Conservation (phyloP, 2,888 invertebrate species). For the Dolichopus griseipennis region DNA sequence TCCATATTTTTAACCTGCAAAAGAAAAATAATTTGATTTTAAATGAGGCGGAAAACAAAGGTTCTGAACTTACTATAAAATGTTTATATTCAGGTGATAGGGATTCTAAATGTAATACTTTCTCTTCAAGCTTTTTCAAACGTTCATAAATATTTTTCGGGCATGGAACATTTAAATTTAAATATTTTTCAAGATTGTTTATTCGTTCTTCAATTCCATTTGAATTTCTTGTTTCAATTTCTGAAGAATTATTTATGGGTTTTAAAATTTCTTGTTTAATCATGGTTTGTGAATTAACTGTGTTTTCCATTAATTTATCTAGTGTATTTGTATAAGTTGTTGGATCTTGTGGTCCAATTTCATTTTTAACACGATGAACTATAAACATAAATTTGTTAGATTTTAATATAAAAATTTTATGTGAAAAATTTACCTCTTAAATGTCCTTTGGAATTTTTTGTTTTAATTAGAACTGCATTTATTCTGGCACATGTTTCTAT, state of each 20-base stretch:
- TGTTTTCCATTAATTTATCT: slow-evolving; percentile 44
- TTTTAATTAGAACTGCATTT: slow-evolving; percentile 59
- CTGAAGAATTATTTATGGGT: slow-evolving; percentile 15
- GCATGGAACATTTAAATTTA: slow-evolving; percentile 46
- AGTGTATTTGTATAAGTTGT: slow-evolving; percentile 42
- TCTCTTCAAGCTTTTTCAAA: slow-evolving; percentile 64
- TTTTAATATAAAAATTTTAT: slow-evolving; percentile 1
- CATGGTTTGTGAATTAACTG: not conserved
- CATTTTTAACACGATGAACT: slow-evolving; percentile 64
- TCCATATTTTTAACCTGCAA: not conserved
- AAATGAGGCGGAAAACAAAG: too few species aligned
- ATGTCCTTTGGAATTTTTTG: slow-evolving; percentile 69
- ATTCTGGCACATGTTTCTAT: slow-evolving; percentile 62
- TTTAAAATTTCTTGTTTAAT: slow-evolving; percentile 18
- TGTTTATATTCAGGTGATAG: slow-evolving; percentile 73
- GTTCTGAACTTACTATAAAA: slow-evolving; percentile 53
- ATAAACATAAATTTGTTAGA: slow-evolving; percentile 20
- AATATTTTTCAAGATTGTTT: slow-evolving; percentile 53
- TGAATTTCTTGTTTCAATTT: slow-evolving; percentile 11
- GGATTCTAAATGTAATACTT: slow-evolving; percentile 61
- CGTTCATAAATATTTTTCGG: slow-evolving; percentile 58
- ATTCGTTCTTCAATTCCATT: slow-evolving; percentile 60
- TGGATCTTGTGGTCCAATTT: slow-evolving; percentile 57
- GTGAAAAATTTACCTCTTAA: slow-evolving; percentile 54
- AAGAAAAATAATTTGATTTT: not conserved